Evolutionary conservation across 2,888 invertebrate species (phyloP), one percentile per base, ranked within the genome.

Genomic region (Helobdella robusta): DNA sequence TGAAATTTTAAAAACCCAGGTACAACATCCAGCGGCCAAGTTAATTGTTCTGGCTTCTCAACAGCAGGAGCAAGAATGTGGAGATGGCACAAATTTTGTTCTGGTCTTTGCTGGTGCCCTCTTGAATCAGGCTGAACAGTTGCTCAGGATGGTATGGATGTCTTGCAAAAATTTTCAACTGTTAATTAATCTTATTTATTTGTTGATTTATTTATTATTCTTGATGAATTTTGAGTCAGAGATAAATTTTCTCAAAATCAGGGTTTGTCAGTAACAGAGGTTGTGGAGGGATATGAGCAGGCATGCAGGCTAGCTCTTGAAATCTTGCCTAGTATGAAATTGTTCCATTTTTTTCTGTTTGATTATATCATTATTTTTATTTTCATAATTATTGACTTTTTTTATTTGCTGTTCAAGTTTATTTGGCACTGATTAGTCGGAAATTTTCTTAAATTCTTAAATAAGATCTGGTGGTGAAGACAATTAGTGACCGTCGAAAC

Each of bases 1-100:
- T 2, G 20, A 4, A 11, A 11, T 48, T 48, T 5, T 50, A 20
- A 62, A 25, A 54, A 15, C 11, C 6, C 76, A 85, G 81, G 88
- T 99, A 32, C 93, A 97, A 79, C 98, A 99, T 81, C 98, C 98
- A 46, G 98, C 97, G 46, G 98, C 94, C 6, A 94, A 92, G 79
- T 83, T 99, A 70, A 87, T 98, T 83, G 91, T 97, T 2, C 83
- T 95, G 76, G 95, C 91, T 20, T 91, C 94, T 70, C 89, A 97
- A 81, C 97, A 95, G 89, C 97, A 98, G 81, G 97, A 99, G 65
- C 86, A 91, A 69, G 95, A 97, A 84, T 89, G 94, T 67, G 98
- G 98, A 4, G 98, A 98, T 83, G 97, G 95, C 66, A 99, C 98
- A 11, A 99, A 98, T 80, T 94, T 94, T 82, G 94, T 97, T 6